Evolutionary conservation across 2,888 invertebrate genomes (phyloP), one percentile per base, ranked within the genome.

Genomic region (Campoletis raptor): DNA sequence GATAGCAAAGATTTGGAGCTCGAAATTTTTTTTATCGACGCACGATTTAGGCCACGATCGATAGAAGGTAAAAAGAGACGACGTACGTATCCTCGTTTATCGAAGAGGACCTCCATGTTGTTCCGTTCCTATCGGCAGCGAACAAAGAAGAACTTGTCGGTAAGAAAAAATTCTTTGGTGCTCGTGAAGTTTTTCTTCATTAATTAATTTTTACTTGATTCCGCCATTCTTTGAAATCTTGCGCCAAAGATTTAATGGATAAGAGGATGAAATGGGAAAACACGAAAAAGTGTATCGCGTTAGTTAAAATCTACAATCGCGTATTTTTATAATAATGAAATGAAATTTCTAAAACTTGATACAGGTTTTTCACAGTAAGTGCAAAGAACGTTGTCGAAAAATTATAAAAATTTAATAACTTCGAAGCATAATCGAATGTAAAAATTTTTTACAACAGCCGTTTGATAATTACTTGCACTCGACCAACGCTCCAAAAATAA

Each of bases 401-500:
- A 48, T 5, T n/a, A 18, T 18, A 48, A 15, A 48, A 48, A 18
- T 48, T n/a, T 5, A 18, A n/a, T 42, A 42, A 42, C 10, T 42
- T 42, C 42, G 10, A 42, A n/a, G n/a, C 40, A 10, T 36, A 6
- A 45, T 21, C 8, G 6, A 9, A 37, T n/a, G 8, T 37, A 12
- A 18, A 18, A n/a, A 77, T 21, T n/a, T 7, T 18, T 7, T 6
- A 37, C 1, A 52, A 12, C 30, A 10, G 48, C 15, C 6, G 15
- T 52, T 73, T 8, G 30, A 72, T 76, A 84, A 79, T 82, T 88
- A 89, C 89, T 83, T 88, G 87, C 88, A 89, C 42, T 88, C 87
- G 37, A 87, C 74, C 84, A 89, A 73, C 40, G 74, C 80, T 40
- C 70, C 85, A 24, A 40, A 82, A 7, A 82, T 10, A 12, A 42